Evolutionary conservation across 2,113 vertebrate genomes (phyloP), one percentile per base, ranked within the genome.

Genomic region (Pheucticus melanocephalus): DNA sequence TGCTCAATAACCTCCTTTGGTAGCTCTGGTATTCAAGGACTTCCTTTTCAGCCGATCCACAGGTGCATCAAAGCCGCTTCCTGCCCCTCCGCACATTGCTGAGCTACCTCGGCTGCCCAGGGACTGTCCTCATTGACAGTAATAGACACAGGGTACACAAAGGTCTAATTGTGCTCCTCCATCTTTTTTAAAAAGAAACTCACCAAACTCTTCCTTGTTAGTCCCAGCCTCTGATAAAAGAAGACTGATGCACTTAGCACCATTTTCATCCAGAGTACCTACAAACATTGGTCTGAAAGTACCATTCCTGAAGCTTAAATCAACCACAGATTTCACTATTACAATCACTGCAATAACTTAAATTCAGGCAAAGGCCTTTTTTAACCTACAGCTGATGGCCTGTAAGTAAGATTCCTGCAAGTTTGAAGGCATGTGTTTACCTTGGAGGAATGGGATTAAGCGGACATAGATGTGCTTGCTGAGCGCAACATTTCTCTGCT

Each of bases 121-220:
- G 35, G 30, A 27, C 60, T 63, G 25, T 17, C 45, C 47, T 42
- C 9, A 6, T 8, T 8, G 42, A 39, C 37, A 70, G 0, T 10
- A n/a, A 76, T 4, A 57, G 30, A 51, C 7, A 35, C 0, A 6
- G 13, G 3, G 7, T 47, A 24, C 54, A 48, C 37, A 65, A 48
- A 3, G 2, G 13, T 37, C 0, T 27, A 9, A 7, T 14, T 37
- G 40, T 60, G 30, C 25, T 24, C 12, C 23, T 7, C 9, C 7
- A 12, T 9, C 4, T 14, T 53, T 70, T 63, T 50, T 42, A 10
- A 24, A 70, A 59, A 42, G 14, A 42, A 83, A 60, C 6, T 7
- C 54, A 71, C 4, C 6, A 20, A 39, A 57, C 54, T 76, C 59
- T 42, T 75, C 40, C 28, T 44, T 64, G 3, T 72, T 77, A 54